These are phyloP conservation scores for Heliconius hortense DNA, from an alignment of 2,888 invertebrate genomes.

Conservation along the genomic window DNA sequence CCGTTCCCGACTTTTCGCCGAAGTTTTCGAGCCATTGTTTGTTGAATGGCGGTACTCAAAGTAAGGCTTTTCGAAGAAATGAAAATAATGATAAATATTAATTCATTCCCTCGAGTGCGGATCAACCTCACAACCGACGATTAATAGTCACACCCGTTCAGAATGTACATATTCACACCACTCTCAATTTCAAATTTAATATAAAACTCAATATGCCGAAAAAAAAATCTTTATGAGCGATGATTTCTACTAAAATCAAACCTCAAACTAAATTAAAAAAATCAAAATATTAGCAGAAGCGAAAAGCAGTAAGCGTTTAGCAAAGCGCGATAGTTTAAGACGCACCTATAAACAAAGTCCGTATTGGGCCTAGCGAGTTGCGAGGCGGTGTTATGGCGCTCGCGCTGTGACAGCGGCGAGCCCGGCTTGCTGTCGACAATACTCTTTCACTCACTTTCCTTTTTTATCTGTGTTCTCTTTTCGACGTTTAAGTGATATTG, in stretches of 20 bases:
- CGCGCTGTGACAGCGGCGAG: constrained; percentile 71
- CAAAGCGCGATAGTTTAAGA: constrained; percentile 53
- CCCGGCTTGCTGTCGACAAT: constrained; percentile 38
- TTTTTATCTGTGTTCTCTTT: not conserved
- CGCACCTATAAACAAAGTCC: constrained; percentile 72
- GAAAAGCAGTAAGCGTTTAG: constrained; percentile 37
- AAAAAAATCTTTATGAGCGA: no score
- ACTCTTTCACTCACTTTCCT: constrained; percentile 27
- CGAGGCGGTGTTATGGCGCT: constrained; percentile 54
- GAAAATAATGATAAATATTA: no score
- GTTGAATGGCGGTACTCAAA: no score
- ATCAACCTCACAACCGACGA: no score
- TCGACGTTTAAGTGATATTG: not conserved
- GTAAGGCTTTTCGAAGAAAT: no score
- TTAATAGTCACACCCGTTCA: no score
- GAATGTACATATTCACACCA: not conserved
- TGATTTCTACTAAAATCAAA: not conserved
- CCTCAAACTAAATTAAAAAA: not conserved
- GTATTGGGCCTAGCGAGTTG: constrained; percentile 59
- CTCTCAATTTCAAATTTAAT: not conserved
- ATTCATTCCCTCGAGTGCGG: no score
- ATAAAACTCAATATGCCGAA: not conserved
- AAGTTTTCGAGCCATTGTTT: no score
- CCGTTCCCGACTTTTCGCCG: no score
- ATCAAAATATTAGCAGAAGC: constrained; percentile 17